phyloP scores from a whole-genome alignment of 2,113 vertebrate genomes.

The Phyllopteryx taeniolatus region DNA sequence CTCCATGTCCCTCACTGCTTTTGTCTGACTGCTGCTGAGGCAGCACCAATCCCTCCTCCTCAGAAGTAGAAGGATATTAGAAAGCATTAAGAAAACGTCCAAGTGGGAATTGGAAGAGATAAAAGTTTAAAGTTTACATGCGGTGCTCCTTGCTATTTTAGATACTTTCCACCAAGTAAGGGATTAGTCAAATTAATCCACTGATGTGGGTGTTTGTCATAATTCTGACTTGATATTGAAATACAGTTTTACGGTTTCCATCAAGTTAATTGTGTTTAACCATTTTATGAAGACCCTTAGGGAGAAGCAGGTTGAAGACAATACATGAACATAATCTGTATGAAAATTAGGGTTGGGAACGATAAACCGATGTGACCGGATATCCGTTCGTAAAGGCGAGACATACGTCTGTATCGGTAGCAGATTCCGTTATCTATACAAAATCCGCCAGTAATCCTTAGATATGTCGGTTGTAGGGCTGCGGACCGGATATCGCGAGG shows the following conservation, averaged over 20 bases:
- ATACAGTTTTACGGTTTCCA: conserved; percentile 4
- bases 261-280: conserved; percentile 8
- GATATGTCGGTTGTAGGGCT: too few relatives aligned
- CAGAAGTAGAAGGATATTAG: conserved; percentile 51
- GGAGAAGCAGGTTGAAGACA: not conserved
- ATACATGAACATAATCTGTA: too few relatives aligned
- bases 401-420: too few relatives aligned
- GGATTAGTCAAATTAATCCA: conserved; percentile 40
- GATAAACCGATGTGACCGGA: too few relatives aligned
- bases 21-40: conserved; percentile 61
- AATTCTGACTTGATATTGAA: conserved; percentile 13
- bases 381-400: too few relatives aligned
- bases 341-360: too few relatives aligned
- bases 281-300: not conserved
- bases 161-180: conserved; percentile 38
- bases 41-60: conserved; percentile 49
- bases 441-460: too few relatives aligned
- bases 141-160: conserved; percentile 29
- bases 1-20: conserved; percentile 47
- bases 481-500: too few relatives aligned
- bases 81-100: conserved; percentile 52
- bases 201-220: conserved; percentile 7
- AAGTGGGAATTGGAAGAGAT: conserved; percentile 48
- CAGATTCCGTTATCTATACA: too few relatives aligned
- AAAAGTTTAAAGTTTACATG: conserved; percentile 60